Percentiles rank a stretch among this genome's conserved stretches.
These are phyloP conservation scores for Cairina moschata DNA, from an alignment of 2,113 vertebrate species.

Conservation along the genomic window DNA sequence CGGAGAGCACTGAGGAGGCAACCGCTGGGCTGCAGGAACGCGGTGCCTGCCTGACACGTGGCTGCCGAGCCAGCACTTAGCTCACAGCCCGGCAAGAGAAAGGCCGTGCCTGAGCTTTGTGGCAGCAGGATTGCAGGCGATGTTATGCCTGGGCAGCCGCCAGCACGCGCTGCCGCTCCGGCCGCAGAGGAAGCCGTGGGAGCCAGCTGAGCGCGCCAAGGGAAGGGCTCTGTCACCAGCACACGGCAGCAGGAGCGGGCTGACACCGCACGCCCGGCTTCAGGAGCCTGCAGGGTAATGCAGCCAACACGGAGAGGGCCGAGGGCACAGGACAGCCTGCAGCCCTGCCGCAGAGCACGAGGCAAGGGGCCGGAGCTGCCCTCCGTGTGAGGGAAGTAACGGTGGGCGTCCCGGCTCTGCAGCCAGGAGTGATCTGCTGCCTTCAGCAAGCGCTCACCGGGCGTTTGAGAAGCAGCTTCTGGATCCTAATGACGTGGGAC, in stretches of 20 bases:
- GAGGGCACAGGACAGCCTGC: not conserved
- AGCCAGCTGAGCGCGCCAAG: accelerated
- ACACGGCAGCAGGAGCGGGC: accelerated
- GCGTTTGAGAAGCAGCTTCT: not conserved
- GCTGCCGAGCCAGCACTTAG: not conserved
- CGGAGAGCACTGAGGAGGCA: not conserved
- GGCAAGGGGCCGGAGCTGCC: not conserved
- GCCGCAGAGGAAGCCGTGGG: not conserved
- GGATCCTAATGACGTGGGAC: not conserved
- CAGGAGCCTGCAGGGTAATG: not conserved
- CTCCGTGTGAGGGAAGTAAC: too few species aligned
- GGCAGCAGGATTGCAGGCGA: not conserved
- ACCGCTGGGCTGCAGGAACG: not conserved
- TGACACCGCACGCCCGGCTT: not conserved
- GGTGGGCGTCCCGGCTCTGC: too few species aligned
- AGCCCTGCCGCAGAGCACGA: not conserved
- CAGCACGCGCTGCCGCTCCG: not conserved
- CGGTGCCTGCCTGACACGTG: not conserved
- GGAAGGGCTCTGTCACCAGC: not conserved
- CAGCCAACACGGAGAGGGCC: not conserved
- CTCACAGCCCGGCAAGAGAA: not conserved
- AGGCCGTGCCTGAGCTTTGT: not conserved
- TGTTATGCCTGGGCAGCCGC: not conserved
- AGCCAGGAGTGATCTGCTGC: not conserved
- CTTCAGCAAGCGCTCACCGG: not conserved